These are phyloP conservation scores for Drosophila basisetae DNA, from an alignment of 2,888 invertebrate genomes.

Conservation along the genomic window DNA sequence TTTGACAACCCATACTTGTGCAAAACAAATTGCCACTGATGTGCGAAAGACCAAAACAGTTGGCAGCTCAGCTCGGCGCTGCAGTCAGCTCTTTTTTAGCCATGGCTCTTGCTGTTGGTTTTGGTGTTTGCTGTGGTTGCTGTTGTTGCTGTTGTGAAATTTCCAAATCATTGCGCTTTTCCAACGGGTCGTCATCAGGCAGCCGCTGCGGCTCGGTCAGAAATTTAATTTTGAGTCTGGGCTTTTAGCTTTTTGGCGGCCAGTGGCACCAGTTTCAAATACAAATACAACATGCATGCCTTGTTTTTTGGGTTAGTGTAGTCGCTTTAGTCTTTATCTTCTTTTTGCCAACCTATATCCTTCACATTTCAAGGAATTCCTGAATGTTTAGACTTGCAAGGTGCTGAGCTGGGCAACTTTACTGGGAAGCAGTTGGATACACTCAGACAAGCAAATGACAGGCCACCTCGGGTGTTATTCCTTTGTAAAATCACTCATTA, in stretches of 20 bases:
- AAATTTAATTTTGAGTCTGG: slow-evolving; percentile 31
- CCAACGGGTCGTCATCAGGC: slow-evolving; percentile 49
- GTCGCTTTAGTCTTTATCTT: not conserved
- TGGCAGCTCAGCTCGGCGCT: slow-evolving; percentile 55
- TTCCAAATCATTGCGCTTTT: slow-evolving; percentile 84
- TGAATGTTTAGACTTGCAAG: slow-evolving; percentile 34
- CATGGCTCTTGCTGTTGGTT: slow-evolving; percentile 31
- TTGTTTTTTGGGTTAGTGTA: slow-evolving; percentile 3
- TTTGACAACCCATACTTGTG: slow-evolving; percentile 84
- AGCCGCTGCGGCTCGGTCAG: slow-evolving; percentile 27
- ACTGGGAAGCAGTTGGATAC: slow-evolving; percentile 6
- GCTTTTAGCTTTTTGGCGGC: slow-evolving; percentile 12
- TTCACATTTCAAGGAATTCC: slow-evolving; percentile 69
- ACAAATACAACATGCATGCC: slow-evolving; percentile 1
- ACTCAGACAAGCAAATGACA: slow-evolving; percentile 1
- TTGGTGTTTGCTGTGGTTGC: slow-evolving; percentile 10
- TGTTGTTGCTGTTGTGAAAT: slow-evolving; percentile 70
- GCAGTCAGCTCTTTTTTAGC: slow-evolving; percentile 29
- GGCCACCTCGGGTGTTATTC: not conserved
- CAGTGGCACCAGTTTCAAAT: slow-evolving; percentile 47
- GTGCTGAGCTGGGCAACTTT: slow-evolving; percentile 33
- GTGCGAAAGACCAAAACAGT: slow-evolving; percentile 82
- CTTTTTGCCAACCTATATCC: slow-evolving; percentile 52
- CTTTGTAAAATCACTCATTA: not conserved
- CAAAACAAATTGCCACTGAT: slow-evolving; percentile 84